A percentile compares a stretch with the other conserved stretches of the same genome.
Evolutionary conservation across 2,113 vertebrate species (phyloP).

Genomic region (Xyliphius kryptos): DNA sequence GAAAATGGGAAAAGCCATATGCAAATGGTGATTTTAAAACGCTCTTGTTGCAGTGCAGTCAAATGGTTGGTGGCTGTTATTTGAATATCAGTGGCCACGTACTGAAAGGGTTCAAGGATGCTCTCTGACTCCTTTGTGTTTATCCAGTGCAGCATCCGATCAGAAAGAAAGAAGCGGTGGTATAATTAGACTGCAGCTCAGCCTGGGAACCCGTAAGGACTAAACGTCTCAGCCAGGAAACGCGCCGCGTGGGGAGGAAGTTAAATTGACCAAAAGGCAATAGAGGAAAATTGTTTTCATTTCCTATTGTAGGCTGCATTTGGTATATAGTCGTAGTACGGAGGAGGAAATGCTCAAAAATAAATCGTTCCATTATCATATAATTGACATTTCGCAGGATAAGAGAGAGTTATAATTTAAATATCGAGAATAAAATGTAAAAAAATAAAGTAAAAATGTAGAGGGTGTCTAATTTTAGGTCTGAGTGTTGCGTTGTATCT

Average conservation of each 20-base stretch:
- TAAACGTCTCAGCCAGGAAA: slow-evolving; percentile 88
- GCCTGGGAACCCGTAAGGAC: slow-evolving; percentile 93
- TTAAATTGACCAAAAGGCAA: slow-evolving; percentile 99
- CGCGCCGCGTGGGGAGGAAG: slow-evolving; percentile 82
- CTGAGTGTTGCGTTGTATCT: too few species aligned
- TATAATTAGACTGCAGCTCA: slow-evolving; percentile 91
- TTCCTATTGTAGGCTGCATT: slow-evolving; percentile 63
- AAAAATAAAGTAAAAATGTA: too few species aligned
- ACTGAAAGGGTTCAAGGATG: slow-evolving; percentile 99
- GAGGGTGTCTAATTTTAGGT: too few species aligned
- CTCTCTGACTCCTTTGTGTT: slow-evolving; percentile 98
- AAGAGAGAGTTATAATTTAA: too few species aligned
- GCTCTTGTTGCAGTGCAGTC: slow-evolving; percentile 83
- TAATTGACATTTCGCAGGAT: too few species aligned
- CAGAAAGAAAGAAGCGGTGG: slow-evolving; percentile 78
- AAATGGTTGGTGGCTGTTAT: slow-evolving; percentile 93
- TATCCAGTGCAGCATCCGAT: slow-evolving; percentile 98
- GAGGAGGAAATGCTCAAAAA: slow-evolving; percentile 2
- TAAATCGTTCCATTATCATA: slow-evolving; percentile 33
- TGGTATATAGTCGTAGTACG: neutral
- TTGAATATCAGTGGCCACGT: slow-evolving; percentile 97
- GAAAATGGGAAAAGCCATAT: slow-evolving; percentile 80
- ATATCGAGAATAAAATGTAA: too few species aligned
- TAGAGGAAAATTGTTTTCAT: slow-evolving; percentile 98
- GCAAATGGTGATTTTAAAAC: slow-evolving; percentile 93